Conservation (phyloP, 2,797 vertebrate species). For the Chromis chromis region DNA sequence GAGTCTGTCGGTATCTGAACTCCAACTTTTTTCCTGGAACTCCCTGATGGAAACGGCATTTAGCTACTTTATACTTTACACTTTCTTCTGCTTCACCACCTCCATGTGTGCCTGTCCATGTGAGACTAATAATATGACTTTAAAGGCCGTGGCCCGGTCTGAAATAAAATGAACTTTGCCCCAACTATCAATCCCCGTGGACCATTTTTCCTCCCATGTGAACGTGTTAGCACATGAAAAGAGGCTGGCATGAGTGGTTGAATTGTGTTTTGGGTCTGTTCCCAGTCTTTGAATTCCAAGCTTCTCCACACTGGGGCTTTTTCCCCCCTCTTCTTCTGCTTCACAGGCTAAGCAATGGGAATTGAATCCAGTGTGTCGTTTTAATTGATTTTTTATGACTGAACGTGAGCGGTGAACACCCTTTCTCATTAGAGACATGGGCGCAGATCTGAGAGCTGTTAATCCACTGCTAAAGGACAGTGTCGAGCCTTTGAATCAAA, state of each 20-base stretch:
- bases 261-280: slow-evolving; percentile 54
- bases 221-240: slow-evolving; percentile 59
- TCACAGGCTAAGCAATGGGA: slow-evolving; percentile 21
- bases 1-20: slow-evolving; percentile 4
- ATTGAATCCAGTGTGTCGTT: slow-evolving; percentile 43
- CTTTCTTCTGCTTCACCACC: slow-evolving; percentile 17
- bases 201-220: slow-evolving; percentile 23
- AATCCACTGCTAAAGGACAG: slow-evolving; percentile 58
- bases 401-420: slow-evolving; percentile 46
- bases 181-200: slow-evolving; percentile 40
- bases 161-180: slow-evolving; percentile 64
- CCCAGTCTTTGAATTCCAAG: slow-evolving; percentile 48
- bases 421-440: slow-evolving; percentile 45
- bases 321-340: slow-evolving; percentile 19
- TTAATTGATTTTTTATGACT: slow-evolving; percentile 61
- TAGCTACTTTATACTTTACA: slow-evolving; percentile 38
- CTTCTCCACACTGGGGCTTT: neutral
- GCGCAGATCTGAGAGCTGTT: slow-evolving; percentile 56
- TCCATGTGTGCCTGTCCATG: slow-evolving; percentile 15
- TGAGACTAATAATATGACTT: slow-evolving; percentile 56
- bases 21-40: neutral
- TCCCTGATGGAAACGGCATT: slow-evolving; percentile 44
- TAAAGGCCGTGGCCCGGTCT: slow-evolving; percentile 43
- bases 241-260: slow-evolving; percentile 17
- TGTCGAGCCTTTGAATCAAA: slow-evolving; percentile 38